Evolutionary conservation across 2,113 vertebrate species (phyloP).

Genomic region (mouse (Mus musculus)): DNA sequence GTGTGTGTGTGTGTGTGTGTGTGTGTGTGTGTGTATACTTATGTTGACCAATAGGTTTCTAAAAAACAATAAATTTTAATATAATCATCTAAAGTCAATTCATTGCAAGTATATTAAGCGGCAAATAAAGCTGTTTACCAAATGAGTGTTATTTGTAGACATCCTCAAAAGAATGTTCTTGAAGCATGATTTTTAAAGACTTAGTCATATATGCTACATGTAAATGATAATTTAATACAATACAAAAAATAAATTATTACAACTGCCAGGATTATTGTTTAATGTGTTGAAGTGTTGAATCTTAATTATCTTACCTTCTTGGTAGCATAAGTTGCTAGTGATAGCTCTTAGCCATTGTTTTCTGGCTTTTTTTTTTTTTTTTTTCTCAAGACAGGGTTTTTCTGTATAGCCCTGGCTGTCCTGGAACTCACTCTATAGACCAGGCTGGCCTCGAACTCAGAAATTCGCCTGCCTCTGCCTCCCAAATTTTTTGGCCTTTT

Average conservation of each 20-base stretch:
- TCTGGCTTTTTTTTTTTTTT: neutral
- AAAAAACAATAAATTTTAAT: slow-evolving; percentile 44
- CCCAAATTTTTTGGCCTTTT: no score
- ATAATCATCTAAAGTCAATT: slow-evolving; percentile 36
- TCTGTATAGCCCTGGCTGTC: no score
- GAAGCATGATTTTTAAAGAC: slow-evolving; percentile 36
- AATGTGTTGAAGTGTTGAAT: slow-evolving; percentile 23
- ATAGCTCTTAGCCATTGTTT: neutral
- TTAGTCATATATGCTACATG: slow-evolving; percentile 56
- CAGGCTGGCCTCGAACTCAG: no score
- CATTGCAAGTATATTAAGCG: slow-evolving; percentile 13
- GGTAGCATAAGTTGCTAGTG: slow-evolving; percentile 15
- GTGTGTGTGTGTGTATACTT: no score
- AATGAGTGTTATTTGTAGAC: slow-evolving; percentile 48
- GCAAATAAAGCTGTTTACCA: slow-evolving; percentile 41
- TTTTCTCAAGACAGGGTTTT: neutral
- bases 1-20: neutral
- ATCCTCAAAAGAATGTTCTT: slow-evolving; percentile 57
- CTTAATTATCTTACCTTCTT: slow-evolving; percentile 54
- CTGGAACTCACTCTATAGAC: no score
- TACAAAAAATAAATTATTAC: neutral
- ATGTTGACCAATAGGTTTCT: neutral
- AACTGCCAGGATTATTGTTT: slow-evolving; percentile 25
- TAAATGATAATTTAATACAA: neutral
- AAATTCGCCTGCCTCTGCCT: no score